Evolutionary conservation across 1,140 invertebrate genomes (phyloP).

Genomic region (Hirudo medicinalis): DNA sequence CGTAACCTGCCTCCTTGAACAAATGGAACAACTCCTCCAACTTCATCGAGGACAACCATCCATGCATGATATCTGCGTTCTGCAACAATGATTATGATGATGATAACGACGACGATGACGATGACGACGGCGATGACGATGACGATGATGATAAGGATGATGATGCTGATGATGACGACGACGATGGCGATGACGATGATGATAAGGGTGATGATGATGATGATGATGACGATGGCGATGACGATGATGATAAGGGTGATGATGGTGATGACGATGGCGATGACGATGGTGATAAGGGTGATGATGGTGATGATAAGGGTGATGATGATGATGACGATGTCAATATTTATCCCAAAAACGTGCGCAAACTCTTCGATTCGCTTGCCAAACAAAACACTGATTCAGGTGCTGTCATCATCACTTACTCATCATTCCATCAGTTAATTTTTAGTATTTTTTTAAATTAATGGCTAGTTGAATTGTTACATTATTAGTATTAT

Average conservation of each 20-base stretch:
- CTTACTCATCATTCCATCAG: too few relatives aligned
- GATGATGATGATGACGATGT: too few relatives aligned
- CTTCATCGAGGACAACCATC: slow-evolving; percentile 83
- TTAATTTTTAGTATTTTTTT: too few relatives aligned
- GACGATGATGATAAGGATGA: neutral
- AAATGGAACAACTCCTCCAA: slow-evolving; percentile 89
- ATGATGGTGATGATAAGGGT: neutral
- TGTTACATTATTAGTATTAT: too few relatives aligned
- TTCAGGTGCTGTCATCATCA: too few relatives aligned
- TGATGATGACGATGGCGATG: neutral
- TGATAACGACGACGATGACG: neutral
- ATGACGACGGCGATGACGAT: neutral
- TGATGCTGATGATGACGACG: neutral
- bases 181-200: neutral
- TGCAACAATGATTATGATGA: slow-evolving; percentile 39
- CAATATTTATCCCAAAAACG: too few relatives aligned
- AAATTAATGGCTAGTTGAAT: too few relatives aligned
- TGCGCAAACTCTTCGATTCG: too few relatives aligned
- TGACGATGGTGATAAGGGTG: too few relatives aligned
- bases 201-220: neutral
- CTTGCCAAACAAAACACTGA: too few relatives aligned
- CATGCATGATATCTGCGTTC: slow-evolving; percentile 80
- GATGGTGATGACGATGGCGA: neutral
- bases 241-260: neutral
- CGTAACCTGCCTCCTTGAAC: slow-evolving; percentile 88